Evolutionary conservation across 1,140 invertebrate species (phyloP).

Genomic region (Sitodiplosis mosellana): DNA sequence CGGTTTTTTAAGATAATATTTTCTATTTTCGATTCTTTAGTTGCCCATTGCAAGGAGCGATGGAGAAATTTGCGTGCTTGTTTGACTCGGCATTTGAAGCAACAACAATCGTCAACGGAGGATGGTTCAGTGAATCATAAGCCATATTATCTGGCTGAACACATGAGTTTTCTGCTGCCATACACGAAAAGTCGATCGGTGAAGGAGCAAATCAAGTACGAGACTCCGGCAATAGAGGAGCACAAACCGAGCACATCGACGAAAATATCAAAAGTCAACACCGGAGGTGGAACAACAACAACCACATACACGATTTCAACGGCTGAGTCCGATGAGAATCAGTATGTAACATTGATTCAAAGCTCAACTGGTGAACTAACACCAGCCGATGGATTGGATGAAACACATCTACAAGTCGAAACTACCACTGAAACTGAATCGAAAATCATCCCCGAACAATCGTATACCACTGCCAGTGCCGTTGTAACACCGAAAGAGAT

Average conservation of each 20-base stretch:
- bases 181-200: conserved; percentile 15
- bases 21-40: conserved; percentile 7
- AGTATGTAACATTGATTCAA: background rate
- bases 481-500: background rate
- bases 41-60: conserved; percentile 23
- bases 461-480: background rate
- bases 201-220: background rate
- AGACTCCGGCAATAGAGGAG: background rate
- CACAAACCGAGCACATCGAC: background rate
- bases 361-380: background rate
- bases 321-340: background rate
- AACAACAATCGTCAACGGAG: conserved; percentile 16
- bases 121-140: conserved; percentile 12
- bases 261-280: background rate
- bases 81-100: conserved; percentile 22
- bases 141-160: conserved; percentile 24
- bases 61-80: conserved; percentile 24
- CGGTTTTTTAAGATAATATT: background rate
- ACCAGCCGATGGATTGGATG: background rate
- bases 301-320: background rate
- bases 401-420: conserved; percentile 8
- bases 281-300: background rate
- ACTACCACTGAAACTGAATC: background rate
- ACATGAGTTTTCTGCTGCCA: conserved; percentile 23
- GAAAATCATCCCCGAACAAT: background rate